These are phyloP conservation scores for Gobiocypris rarus DNA, from an alignment of 2,113 vertebrate species.

Conservation along the genomic window DNA sequence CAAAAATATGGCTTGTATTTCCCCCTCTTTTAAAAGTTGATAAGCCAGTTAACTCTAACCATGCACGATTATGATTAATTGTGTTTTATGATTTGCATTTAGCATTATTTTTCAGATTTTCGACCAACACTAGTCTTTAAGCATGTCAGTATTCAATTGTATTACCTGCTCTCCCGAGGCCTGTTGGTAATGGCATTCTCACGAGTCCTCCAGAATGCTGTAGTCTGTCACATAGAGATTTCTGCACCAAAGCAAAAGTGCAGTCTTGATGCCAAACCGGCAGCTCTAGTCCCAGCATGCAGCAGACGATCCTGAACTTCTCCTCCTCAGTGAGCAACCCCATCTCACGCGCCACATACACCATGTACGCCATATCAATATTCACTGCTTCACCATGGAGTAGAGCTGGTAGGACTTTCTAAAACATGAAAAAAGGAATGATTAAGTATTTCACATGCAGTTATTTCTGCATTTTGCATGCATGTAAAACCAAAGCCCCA, in stretches of 20 bases:
- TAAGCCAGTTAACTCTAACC: not conserved
- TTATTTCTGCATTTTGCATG: not conserved
- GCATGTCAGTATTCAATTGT: not conserved
- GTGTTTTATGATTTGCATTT: not conserved
- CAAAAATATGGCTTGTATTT: not conserved
- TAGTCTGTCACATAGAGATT: constrained; percentile 77
- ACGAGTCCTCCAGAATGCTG: constrained; percentile 77
- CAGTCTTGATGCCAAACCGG: constrained; percentile 77
- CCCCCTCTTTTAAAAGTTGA: not conserved
- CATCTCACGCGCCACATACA: constrained; percentile 72
- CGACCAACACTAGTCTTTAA: not conserved
- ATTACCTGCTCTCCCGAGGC: constrained; percentile 78
- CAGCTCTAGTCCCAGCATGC: constrained; percentile 81
- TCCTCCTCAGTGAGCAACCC: constrained; percentile 69
- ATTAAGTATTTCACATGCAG: not conserved
- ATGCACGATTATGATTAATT: not conserved
- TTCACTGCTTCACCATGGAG: constrained; percentile 84
- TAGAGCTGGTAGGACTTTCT: constrained; percentile 79
- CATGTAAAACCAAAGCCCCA: not conserved
- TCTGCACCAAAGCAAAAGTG: constrained; percentile 76
- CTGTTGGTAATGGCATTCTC: constrained; percentile 79
- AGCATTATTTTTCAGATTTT: not conserved
- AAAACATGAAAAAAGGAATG: not conserved
- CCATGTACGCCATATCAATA: constrained; percentile 84
- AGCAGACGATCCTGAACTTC: constrained; percentile 78